A percentile compares a stretch with the other conserved stretches of the same genome.
These are phyloP conservation scores for Neelides sp. DNA, from an alignment of 1,140 invertebrate species.

Conservation along the genomic window DNA sequence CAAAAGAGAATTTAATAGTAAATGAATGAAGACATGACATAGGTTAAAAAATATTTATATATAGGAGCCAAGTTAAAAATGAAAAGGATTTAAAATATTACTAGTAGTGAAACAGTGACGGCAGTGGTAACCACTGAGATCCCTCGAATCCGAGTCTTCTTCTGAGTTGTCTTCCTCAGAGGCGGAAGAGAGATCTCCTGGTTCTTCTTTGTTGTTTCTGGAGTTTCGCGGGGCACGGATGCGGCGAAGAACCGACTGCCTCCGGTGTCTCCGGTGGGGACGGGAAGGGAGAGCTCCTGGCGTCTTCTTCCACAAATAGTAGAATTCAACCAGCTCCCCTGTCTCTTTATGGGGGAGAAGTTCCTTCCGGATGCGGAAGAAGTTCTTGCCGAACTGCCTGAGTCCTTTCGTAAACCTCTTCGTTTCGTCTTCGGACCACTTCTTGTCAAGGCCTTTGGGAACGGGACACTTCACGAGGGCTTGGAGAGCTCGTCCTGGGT, in stretches of 20 bases:
- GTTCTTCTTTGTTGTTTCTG: conserved; percentile 35
- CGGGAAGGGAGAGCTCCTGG: conserved; percentile 90
- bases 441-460: conserved; percentile 90
- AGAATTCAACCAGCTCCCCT: conserved; percentile 93
- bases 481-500: conserved; percentile 86
- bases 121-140: conserved; percentile 41
- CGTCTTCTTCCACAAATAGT: conserved; percentile 99
- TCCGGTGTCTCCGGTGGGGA: conserved; percentile 66
- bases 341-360: conserved; percentile 91
- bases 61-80: neutral
- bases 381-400: conserved; percentile 96
- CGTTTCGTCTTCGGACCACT: conserved; percentile 94
- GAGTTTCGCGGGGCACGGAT: conserved; percentile 67
- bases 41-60: too few relatives aligned
- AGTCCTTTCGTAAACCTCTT: conserved; percentile 97
- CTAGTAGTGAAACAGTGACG: conserved; percentile 48
- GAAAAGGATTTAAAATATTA: conserved; percentile 32
- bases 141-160: conserved; percentile 80
- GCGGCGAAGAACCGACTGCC: conserved; percentile 75
- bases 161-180: conserved; percentile 88
- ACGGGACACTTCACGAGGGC: conserved; percentile 92
- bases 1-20: too few relatives aligned
- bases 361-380: conserved; percentile 93
- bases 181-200: conserved; percentile 63
- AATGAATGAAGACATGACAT: too few relatives aligned